phyloP scores from a whole-genome alignment of 2,888 invertebrate genomes.

The Nudaria mundana region DNA sequence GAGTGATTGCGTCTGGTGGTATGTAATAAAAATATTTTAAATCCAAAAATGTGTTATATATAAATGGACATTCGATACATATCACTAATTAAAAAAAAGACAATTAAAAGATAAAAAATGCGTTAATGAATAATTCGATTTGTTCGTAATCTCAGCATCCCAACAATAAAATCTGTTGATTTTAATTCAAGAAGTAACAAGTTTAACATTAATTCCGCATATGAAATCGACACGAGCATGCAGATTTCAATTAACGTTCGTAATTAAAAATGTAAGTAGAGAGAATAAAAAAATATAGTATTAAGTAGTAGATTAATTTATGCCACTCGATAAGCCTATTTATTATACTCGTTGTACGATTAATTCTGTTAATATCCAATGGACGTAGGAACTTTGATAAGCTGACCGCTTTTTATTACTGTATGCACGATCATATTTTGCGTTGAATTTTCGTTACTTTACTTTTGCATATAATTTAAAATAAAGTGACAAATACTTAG shows the following conservation, averaged over 20 bases:
- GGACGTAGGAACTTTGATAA: conserved; percentile 47
- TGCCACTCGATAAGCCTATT: conserved; percentile 69
- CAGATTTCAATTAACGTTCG: conserved; percentile 71
- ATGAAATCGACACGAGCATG: conserved; percentile 37
- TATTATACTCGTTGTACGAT: conserved; percentile 66
- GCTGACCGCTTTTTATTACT: conserved; percentile 38
- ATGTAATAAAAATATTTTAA: too few relatives aligned
- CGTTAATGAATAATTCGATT: conserved; percentile 12
- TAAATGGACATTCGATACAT: background rate
- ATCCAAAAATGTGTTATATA: too few relatives aligned
- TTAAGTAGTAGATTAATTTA: conserved; percentile 71
- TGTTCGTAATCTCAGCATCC: conserved; percentile 8
- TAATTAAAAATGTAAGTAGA: conserved; percentile 70
- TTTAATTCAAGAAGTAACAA: conserved; percentile 38
- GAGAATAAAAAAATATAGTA: conserved; percentile 62
- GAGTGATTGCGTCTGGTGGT: too few relatives aligned
- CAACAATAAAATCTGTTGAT: conserved; percentile 13
- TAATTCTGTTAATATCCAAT: conserved; percentile 58
- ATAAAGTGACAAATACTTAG: too few relatives aligned
- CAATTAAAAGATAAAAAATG: conserved; percentile 15
- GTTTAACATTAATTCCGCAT: conserved; percentile 42
- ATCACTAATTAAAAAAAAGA: background rate
- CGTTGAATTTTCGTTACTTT: conserved; percentile 3
- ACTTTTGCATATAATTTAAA: background rate
- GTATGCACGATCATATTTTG: conserved; percentile 22